phyloP scores from a whole-genome alignment of 30 jellyfish, hydroid and myxozoan species.

The Aurelia sp. region DNA sequence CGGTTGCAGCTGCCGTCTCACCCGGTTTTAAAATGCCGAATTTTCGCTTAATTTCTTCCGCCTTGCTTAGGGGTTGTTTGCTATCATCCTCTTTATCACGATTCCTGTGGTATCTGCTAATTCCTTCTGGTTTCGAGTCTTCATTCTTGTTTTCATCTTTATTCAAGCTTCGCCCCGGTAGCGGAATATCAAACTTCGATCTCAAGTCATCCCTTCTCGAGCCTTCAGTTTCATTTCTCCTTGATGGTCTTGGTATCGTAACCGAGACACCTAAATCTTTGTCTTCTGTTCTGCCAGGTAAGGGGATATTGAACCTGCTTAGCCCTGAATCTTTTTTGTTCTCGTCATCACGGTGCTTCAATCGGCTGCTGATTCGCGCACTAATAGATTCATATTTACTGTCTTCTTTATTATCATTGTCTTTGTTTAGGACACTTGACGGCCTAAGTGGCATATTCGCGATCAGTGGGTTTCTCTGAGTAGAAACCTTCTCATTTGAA shows the following conservation, averaged over 20 bases:
- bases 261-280: conserved; percentile 13
- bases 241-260: conserved; percentile 52
- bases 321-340: conserved; percentile 22
- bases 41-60: conserved; percentile 69
- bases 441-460: conserved; percentile 57
- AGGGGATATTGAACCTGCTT: conserved; percentile 31
- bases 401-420: conserved; percentile 62
- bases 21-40: conserved; percentile 74
- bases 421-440: conserved; percentile 39
- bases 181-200: conserved; percentile 45
- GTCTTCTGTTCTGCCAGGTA: conserved; percentile 55
- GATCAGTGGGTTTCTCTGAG: conserved; percentile 51
- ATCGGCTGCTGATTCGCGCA: conserved; percentile 27
- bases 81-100: conserved; percentile 50
- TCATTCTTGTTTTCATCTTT: conserved; percentile 37
- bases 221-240: conserved; percentile 24
- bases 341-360: conserved; percentile 36
- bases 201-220: conserved; percentile 47
- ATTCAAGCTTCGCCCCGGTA: conserved; percentile 24
- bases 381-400: conserved; percentile 25
- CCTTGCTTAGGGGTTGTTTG: conserved; percentile 53
- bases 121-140: background rate
- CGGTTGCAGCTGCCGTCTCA: conserved; percentile 60
- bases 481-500: conserved; percentile 54
- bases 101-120: conserved; percentile 7